A percentile compares a stretch with the other conserved stretches of the same genome.
Evolutionary conservation across 2,797 vertebrate genomes (phyloP).

Genomic region (Spheniscus humboldti): DNA sequence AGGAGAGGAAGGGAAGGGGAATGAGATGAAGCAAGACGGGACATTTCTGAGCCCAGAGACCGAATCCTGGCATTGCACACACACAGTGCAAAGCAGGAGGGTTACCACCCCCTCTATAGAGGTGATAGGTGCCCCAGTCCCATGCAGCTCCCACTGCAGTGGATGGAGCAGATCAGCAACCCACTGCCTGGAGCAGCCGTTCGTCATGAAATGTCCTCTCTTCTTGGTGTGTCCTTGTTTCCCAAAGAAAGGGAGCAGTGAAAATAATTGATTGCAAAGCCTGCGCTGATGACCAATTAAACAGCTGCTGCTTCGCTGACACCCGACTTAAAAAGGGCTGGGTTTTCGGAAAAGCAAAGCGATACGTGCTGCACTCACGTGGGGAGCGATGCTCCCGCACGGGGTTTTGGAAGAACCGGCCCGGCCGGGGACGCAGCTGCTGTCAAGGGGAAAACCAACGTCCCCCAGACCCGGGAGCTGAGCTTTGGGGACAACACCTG

Average conservation of each 20-base stretch:
- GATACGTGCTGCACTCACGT: fast-evolving
- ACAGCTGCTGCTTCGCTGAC: background rate
- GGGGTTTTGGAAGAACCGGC: background rate
- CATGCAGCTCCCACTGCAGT: background rate
- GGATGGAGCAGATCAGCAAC: background rate
- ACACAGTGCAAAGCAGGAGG: background rate
- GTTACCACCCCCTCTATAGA: background rate
- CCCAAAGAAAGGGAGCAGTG: background rate
- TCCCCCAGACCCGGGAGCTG: background rate
- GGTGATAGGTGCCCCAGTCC: background rate
- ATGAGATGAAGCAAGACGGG: background rate
- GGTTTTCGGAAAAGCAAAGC: background rate
- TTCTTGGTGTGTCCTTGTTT: background rate
- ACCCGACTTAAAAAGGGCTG: fast-evolving
- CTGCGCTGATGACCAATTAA: background rate
- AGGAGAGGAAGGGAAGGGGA: background rate
- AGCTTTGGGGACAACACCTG: background rate
- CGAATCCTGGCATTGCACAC: background rate
- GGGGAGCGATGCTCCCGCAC: fast-evolving
- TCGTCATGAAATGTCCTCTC: background rate
- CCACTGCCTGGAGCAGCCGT: background rate
- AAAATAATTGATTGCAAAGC: background rate
- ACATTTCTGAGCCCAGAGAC: background rate
- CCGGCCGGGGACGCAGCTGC: background rate
- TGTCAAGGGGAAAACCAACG: background rate